A percentile compares a stretch with the other conserved stretches of the same genome.
These are phyloP conservation scores for Acipenser transmontanus DNA, from an alignment of 2,797 vertebrate genomes.

Conservation along the genomic window DNA sequence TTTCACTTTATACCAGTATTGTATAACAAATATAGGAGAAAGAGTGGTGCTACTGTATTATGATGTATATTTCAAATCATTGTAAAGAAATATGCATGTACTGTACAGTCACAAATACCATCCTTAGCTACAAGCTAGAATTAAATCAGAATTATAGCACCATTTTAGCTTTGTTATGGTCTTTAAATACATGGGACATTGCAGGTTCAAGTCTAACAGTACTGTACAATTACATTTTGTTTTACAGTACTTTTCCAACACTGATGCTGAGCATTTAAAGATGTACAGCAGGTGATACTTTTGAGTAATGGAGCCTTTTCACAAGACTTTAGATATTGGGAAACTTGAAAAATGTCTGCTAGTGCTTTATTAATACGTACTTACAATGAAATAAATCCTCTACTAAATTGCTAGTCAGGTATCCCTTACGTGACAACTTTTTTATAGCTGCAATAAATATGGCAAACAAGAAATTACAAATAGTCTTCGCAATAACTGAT, in stretches of 20 bases:
- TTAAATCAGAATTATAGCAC: no score
- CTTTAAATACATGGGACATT: no score
- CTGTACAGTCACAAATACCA: no score
- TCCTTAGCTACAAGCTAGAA: no score
- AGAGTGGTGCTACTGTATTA: no score
- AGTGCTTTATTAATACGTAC: not conserved
- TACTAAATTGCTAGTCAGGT: not conserved
- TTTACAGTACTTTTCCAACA: not conserved
- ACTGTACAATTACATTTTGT: not conserved
- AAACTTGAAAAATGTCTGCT: not conserved
- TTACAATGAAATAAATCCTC: not conserved
- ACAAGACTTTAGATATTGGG: not conserved
- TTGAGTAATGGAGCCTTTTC: not conserved
- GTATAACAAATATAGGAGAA: not conserved
- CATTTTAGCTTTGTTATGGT: no score
- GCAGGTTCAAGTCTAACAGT: no score
- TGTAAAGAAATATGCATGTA: no score
- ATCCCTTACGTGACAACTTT: not conserved
- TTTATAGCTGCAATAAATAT: conserved; percentile 6
- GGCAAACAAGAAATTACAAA: conserved; percentile 5
- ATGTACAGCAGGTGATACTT: no score
- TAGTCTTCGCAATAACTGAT: conserved; percentile 4
- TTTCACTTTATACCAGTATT: not conserved
- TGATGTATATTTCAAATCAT: no score
- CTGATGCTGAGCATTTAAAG: not conserved